A percentile compares a stretch with the other conserved stretches of the same genome.
These are phyloP conservation scores for Dryococelus australis DNA, from an alignment of 2,888 invertebrate species.

Conservation along the genomic window DNA sequence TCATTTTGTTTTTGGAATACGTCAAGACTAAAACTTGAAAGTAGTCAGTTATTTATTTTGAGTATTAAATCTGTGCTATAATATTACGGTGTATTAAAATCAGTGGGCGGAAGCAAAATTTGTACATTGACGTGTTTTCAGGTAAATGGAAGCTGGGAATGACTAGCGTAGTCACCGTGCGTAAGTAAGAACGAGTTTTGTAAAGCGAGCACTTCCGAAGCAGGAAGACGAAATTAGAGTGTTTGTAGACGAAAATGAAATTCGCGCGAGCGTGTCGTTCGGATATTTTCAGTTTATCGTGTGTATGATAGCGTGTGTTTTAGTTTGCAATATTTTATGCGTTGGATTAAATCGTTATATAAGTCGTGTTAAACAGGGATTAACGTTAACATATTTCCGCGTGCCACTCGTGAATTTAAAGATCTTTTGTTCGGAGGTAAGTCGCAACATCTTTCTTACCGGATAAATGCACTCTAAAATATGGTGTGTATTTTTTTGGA, in stretches of 20 bases:
- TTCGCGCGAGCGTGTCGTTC: background rate
- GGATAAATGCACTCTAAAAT: too few species aligned
- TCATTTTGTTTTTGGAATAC: background rate
- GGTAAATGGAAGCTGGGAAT: background rate
- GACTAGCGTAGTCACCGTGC: background rate
- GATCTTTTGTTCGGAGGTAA: conserved; percentile 3
- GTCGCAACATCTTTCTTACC: background rate
- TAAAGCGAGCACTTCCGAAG: background rate
- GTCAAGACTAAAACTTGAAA: background rate
- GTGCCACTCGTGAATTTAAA: background rate
- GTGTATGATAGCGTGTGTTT: conserved; percentile 10
- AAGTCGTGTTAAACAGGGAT: background rate
- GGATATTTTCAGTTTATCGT: background rate
- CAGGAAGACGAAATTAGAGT: background rate
- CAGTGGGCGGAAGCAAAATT: background rate
- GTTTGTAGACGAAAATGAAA: background rate
- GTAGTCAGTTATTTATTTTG: background rate
- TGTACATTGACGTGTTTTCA: background rate
- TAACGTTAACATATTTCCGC: background rate
- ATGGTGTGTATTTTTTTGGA: too few species aligned
- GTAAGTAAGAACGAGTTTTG: background rate
- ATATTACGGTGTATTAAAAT: background rate
- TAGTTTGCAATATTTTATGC: background rate
- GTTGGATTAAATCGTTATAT: background rate
- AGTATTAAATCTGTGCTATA: background rate